Evolutionary conservation across 2,113 vertebrate genomes (phyloP).

Genomic region (Propithecus coquereli): DNA sequence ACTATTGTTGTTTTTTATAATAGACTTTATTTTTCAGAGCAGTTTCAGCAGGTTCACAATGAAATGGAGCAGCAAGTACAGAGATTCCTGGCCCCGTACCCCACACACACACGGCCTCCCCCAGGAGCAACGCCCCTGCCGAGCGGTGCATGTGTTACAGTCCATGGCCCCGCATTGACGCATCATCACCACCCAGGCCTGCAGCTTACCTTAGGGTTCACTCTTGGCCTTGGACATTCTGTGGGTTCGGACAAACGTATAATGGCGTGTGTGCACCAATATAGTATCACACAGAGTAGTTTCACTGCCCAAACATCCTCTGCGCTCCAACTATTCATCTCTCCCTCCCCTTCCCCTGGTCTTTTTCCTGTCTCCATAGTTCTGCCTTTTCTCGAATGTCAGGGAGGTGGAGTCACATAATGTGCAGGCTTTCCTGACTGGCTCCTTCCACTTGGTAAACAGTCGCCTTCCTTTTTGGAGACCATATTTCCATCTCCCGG

Average conservation of each 20-base stretch:
- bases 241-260: background rate
- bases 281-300: no score
- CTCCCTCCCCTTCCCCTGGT: background rate
- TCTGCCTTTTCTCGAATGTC: background rate
- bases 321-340: accelerated
- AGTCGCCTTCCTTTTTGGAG: background rate
- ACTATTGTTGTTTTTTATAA: background rate
- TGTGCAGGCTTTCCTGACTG: background rate
- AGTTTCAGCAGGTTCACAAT: background rate
- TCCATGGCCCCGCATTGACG: accelerated
- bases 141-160: background rate
- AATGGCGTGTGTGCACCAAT: accelerated
- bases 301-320: background rate
- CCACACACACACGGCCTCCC: no score
- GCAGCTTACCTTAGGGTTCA: accelerated
- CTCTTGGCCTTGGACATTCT: background rate
- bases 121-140: accelerated
- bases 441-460: background rate
- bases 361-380: background rate
- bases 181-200: accelerated
- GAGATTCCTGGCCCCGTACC: background rate
- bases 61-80: background rate
- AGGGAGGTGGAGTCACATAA: background rate
- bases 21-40: background rate
- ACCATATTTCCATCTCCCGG: background rate